Evolutionary conservation across 1,140 invertebrate genomes (phyloP).

Genomic region (Dinoponera quadriceps): DNA sequence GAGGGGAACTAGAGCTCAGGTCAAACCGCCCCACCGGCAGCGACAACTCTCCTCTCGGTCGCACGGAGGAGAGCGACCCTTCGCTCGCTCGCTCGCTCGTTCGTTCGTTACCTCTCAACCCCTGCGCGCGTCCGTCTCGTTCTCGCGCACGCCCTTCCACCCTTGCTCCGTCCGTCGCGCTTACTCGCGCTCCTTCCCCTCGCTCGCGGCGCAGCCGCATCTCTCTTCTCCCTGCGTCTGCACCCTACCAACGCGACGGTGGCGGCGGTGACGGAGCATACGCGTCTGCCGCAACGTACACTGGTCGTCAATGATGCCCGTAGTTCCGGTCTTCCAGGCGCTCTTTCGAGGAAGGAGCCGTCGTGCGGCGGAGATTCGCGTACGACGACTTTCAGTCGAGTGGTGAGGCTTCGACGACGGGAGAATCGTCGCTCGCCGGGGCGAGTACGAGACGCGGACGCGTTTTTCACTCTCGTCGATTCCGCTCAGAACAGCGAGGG

Average conservation of each 20-base stretch:
- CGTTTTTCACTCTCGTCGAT: too few relatives aligned
- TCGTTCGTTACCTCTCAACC: too few relatives aligned
- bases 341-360: too few relatives aligned
- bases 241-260: slow-evolving; percentile 39
- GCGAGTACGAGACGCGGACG: too few relatives aligned
- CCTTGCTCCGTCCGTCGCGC: slow-evolving; percentile 28
- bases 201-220: slow-evolving; percentile 24
- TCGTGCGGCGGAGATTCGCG: too few relatives aligned
- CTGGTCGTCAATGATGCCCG: slow-evolving; percentile 6
- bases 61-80: slow-evolving; percentile 62
- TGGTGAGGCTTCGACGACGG: too few relatives aligned
- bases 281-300: slow-evolving; percentile 46
- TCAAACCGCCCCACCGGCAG: slow-evolving; percentile 81
- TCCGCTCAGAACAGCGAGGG: too few relatives aligned
- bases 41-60: slow-evolving; percentile 70
- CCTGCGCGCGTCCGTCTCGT: slow-evolving; percentile 67
- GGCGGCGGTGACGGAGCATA: slow-evolving; percentile 57
- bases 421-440: too few relatives aligned
- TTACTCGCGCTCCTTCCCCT: slow-evolving; percentile 54
- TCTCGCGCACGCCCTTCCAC: slow-evolving; percentile 13
- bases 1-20: slow-evolving; percentile 84
- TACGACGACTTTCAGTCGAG: too few relatives aligned
- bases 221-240: slow-evolving; percentile 9
- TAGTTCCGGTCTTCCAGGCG: too few relatives aligned
- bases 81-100: slow-evolving; percentile 52